phyloP scores from a whole-genome alignment of 2,797 vertebrate genomes.

The Myotis daubentonii region DNA sequence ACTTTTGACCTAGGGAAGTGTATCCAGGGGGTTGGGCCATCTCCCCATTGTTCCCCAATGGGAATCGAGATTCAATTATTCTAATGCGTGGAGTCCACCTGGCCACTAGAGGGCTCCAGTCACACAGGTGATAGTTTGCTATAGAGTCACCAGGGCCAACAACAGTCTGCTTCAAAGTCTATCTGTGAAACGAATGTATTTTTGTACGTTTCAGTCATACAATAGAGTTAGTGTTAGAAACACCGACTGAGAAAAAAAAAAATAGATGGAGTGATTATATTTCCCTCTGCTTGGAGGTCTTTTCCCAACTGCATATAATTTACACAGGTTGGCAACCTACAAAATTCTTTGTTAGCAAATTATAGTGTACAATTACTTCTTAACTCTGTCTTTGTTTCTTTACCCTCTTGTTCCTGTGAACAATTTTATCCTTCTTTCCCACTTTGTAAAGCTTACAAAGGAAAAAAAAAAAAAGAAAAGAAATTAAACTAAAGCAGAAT shows the following conservation, averaged over 20 bases:
- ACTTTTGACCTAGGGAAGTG: neutral
- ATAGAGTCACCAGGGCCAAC: neutral
- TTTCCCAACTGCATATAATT: constrained; percentile 73
- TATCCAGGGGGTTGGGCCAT: neutral
- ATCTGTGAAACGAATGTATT: constrained; percentile 11
- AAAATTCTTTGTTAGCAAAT: constrained; percentile 73
- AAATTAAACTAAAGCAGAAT: neutral
- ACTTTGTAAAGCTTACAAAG: neutral
- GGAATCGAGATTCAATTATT: neutral
- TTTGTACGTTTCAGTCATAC: constrained; percentile 59
- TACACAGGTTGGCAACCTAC: constrained; percentile 69
- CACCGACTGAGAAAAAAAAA: constrained; percentile 18
- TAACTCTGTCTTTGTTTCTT: constrained; percentile 67
- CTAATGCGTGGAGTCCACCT: neutral
- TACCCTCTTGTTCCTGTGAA: constrained; percentile 50
- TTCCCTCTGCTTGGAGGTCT: constrained; percentile 68
- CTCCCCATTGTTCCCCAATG: neutral
- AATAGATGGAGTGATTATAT: constrained; percentile 69
- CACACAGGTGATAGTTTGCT: neutral
- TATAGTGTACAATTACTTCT: constrained; percentile 62
- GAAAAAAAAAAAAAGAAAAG: neutral
- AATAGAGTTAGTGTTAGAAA: constrained; percentile 78
- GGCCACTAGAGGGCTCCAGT: constrained; percentile 53
- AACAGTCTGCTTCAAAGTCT: constrained; percentile 13
- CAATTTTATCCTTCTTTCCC: constrained; percentile 31